Base-by-base conservation (phyloP, 2,113 vertebrate genomes). In the Grantiella picta region DNA sequence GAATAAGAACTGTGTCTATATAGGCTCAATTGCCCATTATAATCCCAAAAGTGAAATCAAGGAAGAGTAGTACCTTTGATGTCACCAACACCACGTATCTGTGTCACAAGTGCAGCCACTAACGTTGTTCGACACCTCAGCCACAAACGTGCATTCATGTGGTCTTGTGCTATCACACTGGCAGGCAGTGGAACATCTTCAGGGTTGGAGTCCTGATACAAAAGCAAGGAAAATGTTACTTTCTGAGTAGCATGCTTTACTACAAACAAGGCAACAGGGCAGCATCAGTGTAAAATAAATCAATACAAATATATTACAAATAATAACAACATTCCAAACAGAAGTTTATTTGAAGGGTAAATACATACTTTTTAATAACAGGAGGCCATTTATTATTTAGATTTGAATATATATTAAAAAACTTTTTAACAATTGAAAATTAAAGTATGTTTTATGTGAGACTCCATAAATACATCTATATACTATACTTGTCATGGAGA, bases 81-180 rank as follows among this genome's bases (percentile, higher is more conserved):
- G 11, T 96, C 64, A 89, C 92, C 91, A 53, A 96, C 56, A 12
- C 94, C 97, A 42, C 72, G 96, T 36, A 98, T 90, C 77, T 98
- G 98, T 69, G 97, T 90, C 42, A 94, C 70, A 20, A 99, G 97
- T 3, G 98, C 98, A 44, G 78, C 96, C 76, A 98, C 93, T 49
- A 99, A 57, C 10, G 70, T 95, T 52, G 98, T 64, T 35, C 98
- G 98, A 92, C 99, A 99, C 65, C 81, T 98, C 79, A 99, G 91
- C 99, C 99, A 99, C 61, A 99, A 86, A 38, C 66, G 94, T 18
- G 95, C 63, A 44, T 97, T 98, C 84, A 98, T 52, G 49, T 97
- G 98, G 70, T 98, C 98, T 82, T 93, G 94, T n/a, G 98, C 98
- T 91, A 98, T 97, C 57, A 96, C 19, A 81, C 86, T 85, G 61